Conservation (phyloP, 2,113 vertebrate genomes). For the Dolichallabes microphthalmus region DNA sequence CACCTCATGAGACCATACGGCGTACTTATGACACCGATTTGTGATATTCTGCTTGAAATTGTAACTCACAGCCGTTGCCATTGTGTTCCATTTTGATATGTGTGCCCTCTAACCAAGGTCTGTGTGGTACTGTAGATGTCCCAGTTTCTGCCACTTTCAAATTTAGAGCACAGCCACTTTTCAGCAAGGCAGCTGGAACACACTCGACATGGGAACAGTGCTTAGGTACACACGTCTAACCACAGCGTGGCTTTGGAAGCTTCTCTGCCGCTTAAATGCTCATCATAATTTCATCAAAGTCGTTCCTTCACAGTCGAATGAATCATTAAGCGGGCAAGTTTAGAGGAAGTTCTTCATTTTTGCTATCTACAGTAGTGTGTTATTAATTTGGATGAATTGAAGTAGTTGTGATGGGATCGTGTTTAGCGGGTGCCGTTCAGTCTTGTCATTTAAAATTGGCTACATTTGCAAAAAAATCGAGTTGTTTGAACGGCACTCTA, state of each 20-base stretch:
- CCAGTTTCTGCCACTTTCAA: constrained; percentile 43
- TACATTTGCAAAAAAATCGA: not conserved
- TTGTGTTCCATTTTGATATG: constrained; percentile 17
- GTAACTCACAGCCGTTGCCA: not conserved
- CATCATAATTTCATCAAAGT: constrained; percentile 7
- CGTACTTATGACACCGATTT: not conserved
- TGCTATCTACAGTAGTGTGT: constrained; percentile 5
- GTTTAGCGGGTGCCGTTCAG: constrained; percentile 31
- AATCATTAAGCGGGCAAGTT: not conserved
- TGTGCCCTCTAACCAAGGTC: constrained; percentile 40
- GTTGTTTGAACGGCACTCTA: not conserved
- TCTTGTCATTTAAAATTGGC: constrained; percentile 35
- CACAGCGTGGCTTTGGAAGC: constrained; percentile 27
- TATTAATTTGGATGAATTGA: constrained; percentile 30
- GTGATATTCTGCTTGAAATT: not conserved
- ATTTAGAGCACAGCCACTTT: constrained; percentile 45
- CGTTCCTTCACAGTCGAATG: constrained; percentile 15
- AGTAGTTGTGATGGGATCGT: constrained; percentile 34
- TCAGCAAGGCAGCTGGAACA: constrained; percentile 26
- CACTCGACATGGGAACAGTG: constrained; percentile 18
- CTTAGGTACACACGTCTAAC: constrained; percentile 7
- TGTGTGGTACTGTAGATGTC: constrained; percentile 46
- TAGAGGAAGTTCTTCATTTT: constrained; percentile 15
- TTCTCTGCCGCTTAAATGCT: constrained; percentile 12
- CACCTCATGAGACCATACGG: not conserved